Base-by-base conservation (phyloP, 1,140 invertebrate species). In the Apocrypta bakeri region DNA sequence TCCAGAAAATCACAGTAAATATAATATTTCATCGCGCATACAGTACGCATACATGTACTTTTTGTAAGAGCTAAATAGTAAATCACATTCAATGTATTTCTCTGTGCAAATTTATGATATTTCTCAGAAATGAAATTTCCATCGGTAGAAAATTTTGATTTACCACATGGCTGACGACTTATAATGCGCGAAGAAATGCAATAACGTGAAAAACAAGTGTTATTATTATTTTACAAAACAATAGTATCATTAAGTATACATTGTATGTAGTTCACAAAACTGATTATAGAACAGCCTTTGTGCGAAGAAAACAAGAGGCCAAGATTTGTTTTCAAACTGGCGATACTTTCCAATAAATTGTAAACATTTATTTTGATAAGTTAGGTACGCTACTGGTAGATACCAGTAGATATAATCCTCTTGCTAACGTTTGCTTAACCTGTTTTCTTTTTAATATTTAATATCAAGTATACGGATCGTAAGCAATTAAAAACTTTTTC, bases 1-100 rank as follows among this genome's bases (percentile, higher is more conserved):
- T 27, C 21, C 2, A n/a, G 2, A 33, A 69, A 69, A 69, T 69
- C 68, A 69, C 29, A 21, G 68, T 33, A 69, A 69, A 69, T 69
- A 69, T 69, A 48, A 48, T 48, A 7, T 21, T 21, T 37, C 24
- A 37, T 69, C 29, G 27, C 68, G 68, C 17, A 25, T 17, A 1
- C 48, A 17, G 48, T 56, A 17, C 17, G 17, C n/a, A 21, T 56
- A 21, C 17, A 42, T 64, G 25, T 64, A 64, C 17, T 8, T 64
- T 24, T 4, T 17, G 12, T 17, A 17, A 12, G 4, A 17, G 9
- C 3, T 37, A 2, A 12, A 48, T 17, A 48, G 42, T 17, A 48
- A 17, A n/a, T n/a, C n/a, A n/a, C n/a, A n/a, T n/a, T n/a, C n/a
- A n/a, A n/a, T n/a, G n/a, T n/a, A n/a, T n/a, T n/a, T n/a, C n/a